Conservation (phyloP, 2,797 vertebrate genomes). For the Galago senegalensis region DNA sequence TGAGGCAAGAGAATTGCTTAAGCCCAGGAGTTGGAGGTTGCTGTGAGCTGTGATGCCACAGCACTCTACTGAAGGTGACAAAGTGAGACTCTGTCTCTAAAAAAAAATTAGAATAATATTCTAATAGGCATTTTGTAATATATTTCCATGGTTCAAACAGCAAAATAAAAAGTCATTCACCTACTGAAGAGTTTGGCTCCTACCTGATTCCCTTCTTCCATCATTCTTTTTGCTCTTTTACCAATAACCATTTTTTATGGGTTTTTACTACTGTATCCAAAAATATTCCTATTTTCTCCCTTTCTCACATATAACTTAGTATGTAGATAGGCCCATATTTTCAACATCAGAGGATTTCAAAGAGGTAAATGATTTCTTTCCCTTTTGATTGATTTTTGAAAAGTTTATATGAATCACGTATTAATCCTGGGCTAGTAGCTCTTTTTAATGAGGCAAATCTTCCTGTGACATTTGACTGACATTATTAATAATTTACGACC, state of each 20-base stretch:
- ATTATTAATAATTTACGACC: constrained; percentile 60
- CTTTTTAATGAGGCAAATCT: constrained; percentile 14
- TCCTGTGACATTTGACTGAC: constrained; percentile 64
- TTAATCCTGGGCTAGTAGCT: constrained; percentile 44
- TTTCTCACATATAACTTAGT: background rate
- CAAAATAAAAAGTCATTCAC: background rate
- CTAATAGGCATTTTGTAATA: background rate
- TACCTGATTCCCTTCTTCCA: background rate
- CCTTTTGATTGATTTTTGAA: constrained; percentile 22
- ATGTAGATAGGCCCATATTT: background rate
- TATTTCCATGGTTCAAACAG: background rate
- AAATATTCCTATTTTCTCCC: background rate
- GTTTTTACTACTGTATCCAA: background rate
- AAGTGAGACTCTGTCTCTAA: too few species aligned
- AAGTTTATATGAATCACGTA: background rate
- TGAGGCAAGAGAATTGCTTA: too few species aligned
- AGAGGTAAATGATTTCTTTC: background rate
- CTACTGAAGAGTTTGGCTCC: background rate
- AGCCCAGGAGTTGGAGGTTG: too few species aligned
- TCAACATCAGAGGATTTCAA: background rate
- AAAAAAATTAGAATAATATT: too few species aligned
- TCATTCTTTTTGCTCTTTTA: background rate
- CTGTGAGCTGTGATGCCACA: too few species aligned
- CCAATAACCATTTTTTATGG: background rate
- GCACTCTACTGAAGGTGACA: too few species aligned